These are phyloP conservation scores for Arenaria interpres DNA, from an alignment of 2,113 vertebrate genomes.

Conservation along the genomic window DNA sequence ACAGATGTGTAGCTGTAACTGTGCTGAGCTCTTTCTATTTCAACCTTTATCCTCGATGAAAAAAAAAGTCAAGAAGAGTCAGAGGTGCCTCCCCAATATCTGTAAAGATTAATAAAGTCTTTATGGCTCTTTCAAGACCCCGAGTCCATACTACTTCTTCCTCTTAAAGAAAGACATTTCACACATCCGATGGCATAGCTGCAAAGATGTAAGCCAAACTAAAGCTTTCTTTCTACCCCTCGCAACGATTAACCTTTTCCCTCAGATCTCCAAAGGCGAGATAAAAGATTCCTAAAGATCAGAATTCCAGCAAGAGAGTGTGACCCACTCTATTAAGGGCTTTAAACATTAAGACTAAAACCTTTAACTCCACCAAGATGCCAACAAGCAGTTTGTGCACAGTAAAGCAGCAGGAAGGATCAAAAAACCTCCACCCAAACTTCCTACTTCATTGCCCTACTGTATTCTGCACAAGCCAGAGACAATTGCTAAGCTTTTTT, in stretches of 20 bases:
- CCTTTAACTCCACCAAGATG: constrained; percentile 41
- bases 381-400: constrained; percentile 1
- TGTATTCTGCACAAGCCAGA: background rate
- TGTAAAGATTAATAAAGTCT: constrained; percentile 13
- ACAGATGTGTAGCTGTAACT: background rate
- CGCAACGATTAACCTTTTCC: constrained; percentile 35
- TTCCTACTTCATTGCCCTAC: background rate
- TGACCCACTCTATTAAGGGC: constrained; percentile 40
- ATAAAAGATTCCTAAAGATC: constrained; percentile 57
- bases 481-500: background rate
- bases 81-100: background rate
- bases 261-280: background rate
- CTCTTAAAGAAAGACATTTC: constrained; percentile 9
- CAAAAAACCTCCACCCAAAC: background rate
- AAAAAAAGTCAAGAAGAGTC: background rate
- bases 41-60: constrained; percentile 6
- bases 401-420: background rate
- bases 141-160: background rate
- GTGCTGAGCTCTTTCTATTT: background rate
- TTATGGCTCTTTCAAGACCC: constrained; percentile 16
- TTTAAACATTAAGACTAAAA: constrained; percentile 5
- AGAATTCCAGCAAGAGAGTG: constrained; percentile 18
- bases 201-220: background rate
- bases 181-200: background rate
- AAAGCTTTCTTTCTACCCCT: constrained; percentile 7